Conservation (phyloP, 2,888 invertebrate genomes). For the Thera britannica region DNA sequence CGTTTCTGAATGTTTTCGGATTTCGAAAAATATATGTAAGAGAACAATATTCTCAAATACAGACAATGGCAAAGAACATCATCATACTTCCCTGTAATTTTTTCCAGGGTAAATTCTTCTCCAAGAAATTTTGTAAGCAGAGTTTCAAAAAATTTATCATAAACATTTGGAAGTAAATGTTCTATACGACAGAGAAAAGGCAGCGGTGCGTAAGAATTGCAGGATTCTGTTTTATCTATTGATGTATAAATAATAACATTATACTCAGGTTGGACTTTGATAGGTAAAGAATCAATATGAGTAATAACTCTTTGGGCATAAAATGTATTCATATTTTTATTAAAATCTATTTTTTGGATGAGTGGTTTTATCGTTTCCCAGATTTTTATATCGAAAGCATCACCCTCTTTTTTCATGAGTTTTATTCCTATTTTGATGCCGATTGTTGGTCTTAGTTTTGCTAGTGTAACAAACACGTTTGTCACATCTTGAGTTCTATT, state of each 20-base stretch:
- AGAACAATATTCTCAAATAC: slow-evolving; percentile 54
- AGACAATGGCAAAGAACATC: slow-evolving; percentile 33
- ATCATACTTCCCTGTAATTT: slow-evolving; percentile 28
- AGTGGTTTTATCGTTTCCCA: slow-evolving; percentile 58
- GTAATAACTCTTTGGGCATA: slow-evolving; percentile 10
- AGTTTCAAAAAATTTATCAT: slow-evolving; percentile 32
- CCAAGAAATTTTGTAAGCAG: slow-evolving; percentile 27
- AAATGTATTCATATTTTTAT: slow-evolving; percentile 24
- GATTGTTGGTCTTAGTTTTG: slow-evolving; percentile 47
- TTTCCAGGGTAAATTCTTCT: slow-evolving; percentile 40
- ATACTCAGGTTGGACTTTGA: slow-evolving; percentile 54
- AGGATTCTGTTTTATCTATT: slow-evolving; percentile 25
- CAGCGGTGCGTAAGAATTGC: slow-evolving; percentile 24
- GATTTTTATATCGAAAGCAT: slow-evolving; percentile 44
- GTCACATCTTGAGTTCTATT: slow-evolving; percentile 43
- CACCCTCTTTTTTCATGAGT: slow-evolving; percentile 43
- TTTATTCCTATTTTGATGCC: slow-evolving; percentile 52
- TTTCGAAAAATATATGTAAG: slow-evolving; percentile 56
- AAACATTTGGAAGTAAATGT: slow-evolving; percentile 23
- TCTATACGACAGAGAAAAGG: slow-evolving; percentile 47
- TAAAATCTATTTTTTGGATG: slow-evolving; percentile 45
- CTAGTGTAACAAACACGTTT: slow-evolving; percentile 46
- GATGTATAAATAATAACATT: slow-evolving; percentile 50
- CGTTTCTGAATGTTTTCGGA: slow-evolving; percentile 46
- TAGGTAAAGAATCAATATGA: slow-evolving; percentile 47